These are phyloP conservation scores for Scartelaos histophorus DNA, from an alignment of 2,113 vertebrate species.

Conservation along the genomic window DNA sequence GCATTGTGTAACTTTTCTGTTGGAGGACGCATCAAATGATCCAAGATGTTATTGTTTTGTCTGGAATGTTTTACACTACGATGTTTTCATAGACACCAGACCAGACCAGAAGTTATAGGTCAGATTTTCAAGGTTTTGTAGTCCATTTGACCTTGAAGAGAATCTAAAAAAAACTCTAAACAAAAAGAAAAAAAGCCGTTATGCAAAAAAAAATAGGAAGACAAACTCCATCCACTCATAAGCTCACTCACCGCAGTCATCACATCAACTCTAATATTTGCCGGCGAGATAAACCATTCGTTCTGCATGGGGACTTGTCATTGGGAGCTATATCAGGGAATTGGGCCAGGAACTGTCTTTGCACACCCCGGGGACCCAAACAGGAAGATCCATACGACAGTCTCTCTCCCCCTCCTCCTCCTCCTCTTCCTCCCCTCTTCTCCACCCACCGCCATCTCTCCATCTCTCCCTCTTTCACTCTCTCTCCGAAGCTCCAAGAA, in stretches of 20 bases:
- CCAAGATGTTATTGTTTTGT: no score
- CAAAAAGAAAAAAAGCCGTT: background rate
- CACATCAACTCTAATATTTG: slow-evolving; percentile 15
- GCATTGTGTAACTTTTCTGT: no score
- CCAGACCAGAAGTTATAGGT: no score
- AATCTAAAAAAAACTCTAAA: background rate
- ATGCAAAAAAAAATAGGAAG: background rate
- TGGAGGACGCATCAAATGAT: no score
- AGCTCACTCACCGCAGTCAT: background rate
- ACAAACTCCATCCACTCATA: background rate
- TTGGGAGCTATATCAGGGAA: slow-evolving; percentile 61
- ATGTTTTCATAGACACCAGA: no score
- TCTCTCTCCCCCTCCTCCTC: slow-evolving; percentile 9
- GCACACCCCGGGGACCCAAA: slow-evolving; percentile 45
- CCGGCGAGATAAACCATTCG: slow-evolving; percentile 6
- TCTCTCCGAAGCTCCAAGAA: slow-evolving; percentile 15
- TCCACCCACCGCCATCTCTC: background rate
- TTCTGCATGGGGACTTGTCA: slow-evolving; percentile 8
- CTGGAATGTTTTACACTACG: no score
- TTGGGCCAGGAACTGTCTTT: slow-evolving; percentile 56
- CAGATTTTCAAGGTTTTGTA: no score
- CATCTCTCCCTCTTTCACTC: background rate
- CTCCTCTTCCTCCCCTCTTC: background rate
- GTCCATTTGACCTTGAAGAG: background rate
- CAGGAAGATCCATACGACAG: slow-evolving; percentile 29